Evolutionary conservation across 2,113 vertebrate species (phyloP).

Genomic region (Callochromis pleurospilus): DNA sequence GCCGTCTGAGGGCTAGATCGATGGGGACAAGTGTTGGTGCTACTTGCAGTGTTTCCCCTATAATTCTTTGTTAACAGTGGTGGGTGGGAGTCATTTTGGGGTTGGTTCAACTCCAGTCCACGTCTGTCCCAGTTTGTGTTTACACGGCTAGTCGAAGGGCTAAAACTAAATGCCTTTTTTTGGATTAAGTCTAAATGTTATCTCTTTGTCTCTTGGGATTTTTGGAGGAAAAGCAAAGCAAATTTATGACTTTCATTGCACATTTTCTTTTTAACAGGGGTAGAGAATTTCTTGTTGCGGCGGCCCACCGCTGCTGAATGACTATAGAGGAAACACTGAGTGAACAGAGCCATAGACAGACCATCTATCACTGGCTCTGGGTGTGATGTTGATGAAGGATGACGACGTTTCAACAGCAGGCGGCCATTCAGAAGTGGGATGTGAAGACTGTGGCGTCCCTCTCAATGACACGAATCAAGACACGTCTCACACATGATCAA

Average conservation of each 20-base stretch:
- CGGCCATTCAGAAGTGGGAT: constrained; percentile 48
- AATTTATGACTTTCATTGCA: constrained; percentile 12
- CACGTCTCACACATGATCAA: constrained; percentile 29
- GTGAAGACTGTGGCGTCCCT: constrained; percentile 17
- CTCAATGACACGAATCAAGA: constrained; percentile 25
- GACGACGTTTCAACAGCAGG: constrained; percentile 49
- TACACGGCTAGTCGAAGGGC: neutral
- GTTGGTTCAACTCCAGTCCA: constrained; percentile 36
- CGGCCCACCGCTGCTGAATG: constrained; percentile 55
- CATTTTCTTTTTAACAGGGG: neutral
- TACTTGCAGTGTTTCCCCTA: constrained; percentile 64
- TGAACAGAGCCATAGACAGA: constrained; percentile 55
- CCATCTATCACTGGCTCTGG: constrained; percentile 42
- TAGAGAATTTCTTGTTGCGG: neutral
- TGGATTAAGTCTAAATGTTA: neutral
- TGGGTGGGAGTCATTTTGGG: constrained; percentile 35
- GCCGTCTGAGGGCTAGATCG: constrained; percentile 87
- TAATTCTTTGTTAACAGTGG: constrained; percentile 54
- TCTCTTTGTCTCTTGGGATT: neutral
- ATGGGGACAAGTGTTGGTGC: constrained; percentile 70
- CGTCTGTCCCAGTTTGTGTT: constrained; percentile 23
- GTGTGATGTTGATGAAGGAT: constrained; percentile 58
- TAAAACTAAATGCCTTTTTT: neutral
- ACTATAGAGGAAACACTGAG: constrained; percentile 67
- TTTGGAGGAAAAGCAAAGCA: neutral